These are phyloP conservation scores for Marisa cornuarietis DNA, from an alignment of 1,140 invertebrate genomes.

Conservation along the genomic window DNA sequence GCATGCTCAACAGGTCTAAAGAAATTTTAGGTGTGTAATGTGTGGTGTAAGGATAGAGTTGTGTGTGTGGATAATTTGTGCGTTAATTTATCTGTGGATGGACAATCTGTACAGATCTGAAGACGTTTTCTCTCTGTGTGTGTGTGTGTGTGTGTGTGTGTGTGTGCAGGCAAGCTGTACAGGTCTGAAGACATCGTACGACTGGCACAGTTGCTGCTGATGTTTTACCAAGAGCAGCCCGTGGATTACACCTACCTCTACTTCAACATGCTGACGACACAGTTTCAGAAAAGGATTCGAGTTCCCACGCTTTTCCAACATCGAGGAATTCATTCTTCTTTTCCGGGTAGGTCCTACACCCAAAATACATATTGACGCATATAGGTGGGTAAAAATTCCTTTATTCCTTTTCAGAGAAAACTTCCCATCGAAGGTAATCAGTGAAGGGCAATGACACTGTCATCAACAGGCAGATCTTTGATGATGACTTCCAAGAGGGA, in stretches of 20 bases:
- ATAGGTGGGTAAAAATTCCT: no score
- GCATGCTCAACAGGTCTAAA: no score
- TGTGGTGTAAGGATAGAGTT: no score
- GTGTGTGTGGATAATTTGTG: no score
- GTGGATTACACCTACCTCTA: constrained; percentile 61
- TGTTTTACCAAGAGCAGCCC: constrained; percentile 63
- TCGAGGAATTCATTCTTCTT: constrained; percentile 59
- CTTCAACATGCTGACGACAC: constrained; percentile 55
- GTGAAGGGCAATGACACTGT: no score
- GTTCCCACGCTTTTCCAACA: constrained; percentile 64
- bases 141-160: not conserved
- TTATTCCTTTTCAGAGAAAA: no score
- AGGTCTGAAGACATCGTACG: constrained; percentile 53
- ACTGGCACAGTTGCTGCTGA: constrained; percentile 55
- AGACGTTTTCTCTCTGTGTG: not conserved
- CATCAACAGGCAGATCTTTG: no score
- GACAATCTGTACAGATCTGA: not conserved
- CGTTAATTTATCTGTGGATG: no score
- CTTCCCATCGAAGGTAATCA: no score
- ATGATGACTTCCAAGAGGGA: no score
- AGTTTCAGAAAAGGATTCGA: constrained; percentile 35
- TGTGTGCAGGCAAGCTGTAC: constrained; percentile 55
- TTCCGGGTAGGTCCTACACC: constrained; percentile 53
- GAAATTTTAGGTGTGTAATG: no score
- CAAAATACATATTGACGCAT: not conserved